Percentiles rank a stretch among this genome's conserved stretches.
Conservation (phyloP, 2,888 invertebrate species). For the Oegoconia quadripuncta region DNA sequence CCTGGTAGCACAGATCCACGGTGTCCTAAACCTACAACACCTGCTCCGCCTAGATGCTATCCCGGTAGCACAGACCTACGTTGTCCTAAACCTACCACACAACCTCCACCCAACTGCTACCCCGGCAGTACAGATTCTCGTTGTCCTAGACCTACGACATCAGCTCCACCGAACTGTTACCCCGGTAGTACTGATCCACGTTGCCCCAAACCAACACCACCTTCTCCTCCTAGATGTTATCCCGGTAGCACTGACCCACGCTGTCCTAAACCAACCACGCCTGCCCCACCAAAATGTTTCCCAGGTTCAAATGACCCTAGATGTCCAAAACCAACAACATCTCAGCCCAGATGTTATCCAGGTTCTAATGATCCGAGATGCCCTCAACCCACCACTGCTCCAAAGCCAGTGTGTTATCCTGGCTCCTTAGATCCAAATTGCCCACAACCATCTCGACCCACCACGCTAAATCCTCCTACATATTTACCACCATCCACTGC, state of each 20-base stretch:
- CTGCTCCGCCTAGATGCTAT: constrained; percentile 34
- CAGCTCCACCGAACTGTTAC: constrained; percentile 21
- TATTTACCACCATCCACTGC: constrained; percentile 19
- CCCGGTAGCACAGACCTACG: constrained; percentile 36
- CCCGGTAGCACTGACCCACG: constrained; percentile 36
- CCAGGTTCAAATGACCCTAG: constrained; percentile 30
- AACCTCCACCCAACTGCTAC: constrained; percentile 27
- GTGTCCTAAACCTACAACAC: constrained; percentile 25
- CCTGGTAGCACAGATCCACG: constrained; percentile 25
- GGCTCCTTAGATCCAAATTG: constrained; percentile 28
- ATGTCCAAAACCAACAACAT: constrained; percentile 27
- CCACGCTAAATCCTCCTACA: constrained; percentile 23
- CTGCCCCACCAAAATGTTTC: constrained; percentile 19
- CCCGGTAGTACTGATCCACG: constrained; percentile 32
- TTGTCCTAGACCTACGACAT: constrained; percentile 34
- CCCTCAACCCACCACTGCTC: constrained; percentile 28
- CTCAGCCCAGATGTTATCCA: constrained; percentile 35
- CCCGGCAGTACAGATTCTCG: constrained; percentile 38
- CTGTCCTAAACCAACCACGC: constrained; percentile 31
- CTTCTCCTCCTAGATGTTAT: constrained; percentile 24
- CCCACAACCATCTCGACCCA: constrained; percentile 21
- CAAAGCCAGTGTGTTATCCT: constrained; percentile 38
- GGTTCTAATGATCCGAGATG: constrained; percentile 48
- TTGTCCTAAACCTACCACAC: constrained; percentile 26
- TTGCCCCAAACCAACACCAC: constrained; percentile 28